Evolutionary conservation across 2,113 vertebrate species (phyloP).

Genomic region (Syngnathoides biaculeatus): DNA sequence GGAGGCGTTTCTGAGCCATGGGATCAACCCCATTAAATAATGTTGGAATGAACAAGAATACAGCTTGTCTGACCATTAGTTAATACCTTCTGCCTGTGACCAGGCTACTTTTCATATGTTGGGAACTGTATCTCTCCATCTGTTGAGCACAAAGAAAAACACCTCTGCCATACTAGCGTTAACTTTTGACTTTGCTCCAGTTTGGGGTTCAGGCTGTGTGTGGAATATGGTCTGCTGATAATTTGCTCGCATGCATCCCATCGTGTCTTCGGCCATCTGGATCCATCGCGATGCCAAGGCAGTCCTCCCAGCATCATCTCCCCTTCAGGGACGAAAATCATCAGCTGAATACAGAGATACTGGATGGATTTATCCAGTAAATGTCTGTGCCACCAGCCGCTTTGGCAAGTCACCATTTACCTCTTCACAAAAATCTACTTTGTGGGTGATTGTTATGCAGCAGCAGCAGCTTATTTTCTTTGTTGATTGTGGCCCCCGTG

Average conservation of each 20-base stretch:
- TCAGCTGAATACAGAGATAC: slow-evolving; percentile 51
- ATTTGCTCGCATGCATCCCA: slow-evolving; percentile 46
- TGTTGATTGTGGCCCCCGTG: neutral
- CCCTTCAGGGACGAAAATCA: slow-evolving; percentile 44
- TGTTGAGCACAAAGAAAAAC: neutral
- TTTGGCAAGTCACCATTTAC: slow-evolving; percentile 52
- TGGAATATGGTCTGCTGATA: slow-evolving; percentile 44
- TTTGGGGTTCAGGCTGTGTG: slow-evolving; percentile 41
- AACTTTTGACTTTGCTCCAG: slow-evolving; percentile 26
- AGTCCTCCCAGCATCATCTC: slow-evolving; percentile 38
- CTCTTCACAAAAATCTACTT: slow-evolving; percentile 15
- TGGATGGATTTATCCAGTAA: slow-evolving; percentile 36
- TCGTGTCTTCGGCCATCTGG: slow-evolving; percentile 56
- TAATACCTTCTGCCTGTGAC: neutral
- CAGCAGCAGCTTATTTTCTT: neutral
- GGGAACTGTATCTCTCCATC: neutral
- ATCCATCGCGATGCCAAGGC: slow-evolving; percentile 39
- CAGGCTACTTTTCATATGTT: neutral
- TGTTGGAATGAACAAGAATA: neutral
- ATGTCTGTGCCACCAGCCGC: slow-evolving; percentile 35
- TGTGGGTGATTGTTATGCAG: slow-evolving; percentile 2
- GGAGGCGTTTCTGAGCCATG: no score
- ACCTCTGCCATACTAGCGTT: slow-evolving; percentile 23
- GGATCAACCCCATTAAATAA: neutral
- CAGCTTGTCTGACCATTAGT: neutral